Conservation (phyloP, 64 coral and sea anemone genomes). For the Pocillopora damicornis region DNA sequence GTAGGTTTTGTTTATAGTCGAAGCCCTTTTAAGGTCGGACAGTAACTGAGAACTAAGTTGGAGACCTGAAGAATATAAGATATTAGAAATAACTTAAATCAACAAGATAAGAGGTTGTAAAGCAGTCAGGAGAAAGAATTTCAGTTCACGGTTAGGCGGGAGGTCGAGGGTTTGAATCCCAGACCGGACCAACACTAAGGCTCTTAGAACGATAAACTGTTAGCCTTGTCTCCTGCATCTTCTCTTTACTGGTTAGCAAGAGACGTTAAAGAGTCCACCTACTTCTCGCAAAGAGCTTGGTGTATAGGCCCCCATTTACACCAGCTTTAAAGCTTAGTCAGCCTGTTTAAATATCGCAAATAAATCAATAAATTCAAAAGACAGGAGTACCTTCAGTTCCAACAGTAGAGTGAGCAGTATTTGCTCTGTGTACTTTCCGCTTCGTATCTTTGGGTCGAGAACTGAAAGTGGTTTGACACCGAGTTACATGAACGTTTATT, state of each 20-base stretch:
- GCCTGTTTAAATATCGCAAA: too few relatives aligned
- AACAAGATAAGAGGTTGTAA: not conserved
- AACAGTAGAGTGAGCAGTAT: slow-evolving; percentile 5
- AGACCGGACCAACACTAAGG: too few relatives aligned
- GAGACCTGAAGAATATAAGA: slow-evolving; percentile 24
- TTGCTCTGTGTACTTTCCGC: slow-evolving; percentile 37
- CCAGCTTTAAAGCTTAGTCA: too few relatives aligned
- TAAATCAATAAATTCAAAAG: not conserved
- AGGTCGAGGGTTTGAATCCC: too few relatives aligned
- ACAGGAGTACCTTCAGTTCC: slow-evolving; percentile 34
- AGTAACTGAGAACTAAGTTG: slow-evolving; percentile 51
- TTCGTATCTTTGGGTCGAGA: slow-evolving; percentile 22
- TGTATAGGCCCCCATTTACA: too few relatives aligned
- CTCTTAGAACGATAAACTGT: too few relatives aligned
- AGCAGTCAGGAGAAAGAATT: not conserved
- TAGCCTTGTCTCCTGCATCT: too few relatives aligned
- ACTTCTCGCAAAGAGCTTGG: too few relatives aligned
- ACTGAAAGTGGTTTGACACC: slow-evolving; percentile 16
- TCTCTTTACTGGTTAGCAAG: too few relatives aligned
- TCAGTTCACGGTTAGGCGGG: not conserved
- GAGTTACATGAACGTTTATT: not conserved
- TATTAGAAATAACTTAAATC: not conserved
- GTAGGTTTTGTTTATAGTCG: slow-evolving; percentile 47
- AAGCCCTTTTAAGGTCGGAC: slow-evolving; percentile 62
- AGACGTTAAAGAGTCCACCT: too few relatives aligned